phyloP scores from a whole-genome alignment of 2,888 invertebrate species.

The Rhopalosiphum nymphaeae region DNA sequence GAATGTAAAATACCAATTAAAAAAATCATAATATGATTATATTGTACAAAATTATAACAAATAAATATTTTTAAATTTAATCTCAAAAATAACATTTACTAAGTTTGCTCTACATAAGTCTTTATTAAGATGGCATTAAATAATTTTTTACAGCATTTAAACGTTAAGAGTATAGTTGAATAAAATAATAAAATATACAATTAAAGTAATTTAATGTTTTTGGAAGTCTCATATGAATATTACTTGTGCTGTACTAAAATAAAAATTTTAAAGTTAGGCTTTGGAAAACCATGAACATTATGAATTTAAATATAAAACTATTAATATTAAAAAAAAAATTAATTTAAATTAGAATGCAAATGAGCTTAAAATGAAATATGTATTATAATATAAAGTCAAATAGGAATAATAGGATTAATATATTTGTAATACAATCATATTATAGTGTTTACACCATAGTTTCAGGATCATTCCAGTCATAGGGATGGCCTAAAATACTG shows the following conservation, averaged over 20 bases:
- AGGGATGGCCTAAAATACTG: slow-evolving; percentile 13
- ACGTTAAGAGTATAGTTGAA: neutral
- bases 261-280: neutral
- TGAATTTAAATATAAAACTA: slow-evolving; percentile 9
- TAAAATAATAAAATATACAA: slow-evolving; percentile 43
- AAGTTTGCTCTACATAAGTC: neutral
- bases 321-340: slow-evolving; percentile 37
- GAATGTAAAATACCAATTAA: neutral
- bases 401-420: slow-evolving; percentile 5
- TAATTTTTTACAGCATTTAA: neutral
- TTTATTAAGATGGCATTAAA: neutral
- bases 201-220: neutral
- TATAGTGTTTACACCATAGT: slow-evolving; percentile 64
- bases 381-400: slow-evolving; percentile 30
- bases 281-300: slow-evolving; percentile 38
- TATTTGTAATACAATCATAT: neutral
- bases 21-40: neutral
- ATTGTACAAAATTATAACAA: neutral
- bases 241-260: neutral
- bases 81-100: neutral
- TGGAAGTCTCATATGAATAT: neutral
- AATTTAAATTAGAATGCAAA: slow-evolving; percentile 31
- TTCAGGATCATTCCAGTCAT: slow-evolving; percentile 66
- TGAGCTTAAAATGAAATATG: slow-evolving; percentile 48
- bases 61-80: neutral